Percentiles rank a stretch among this genome's conserved stretches.
These are phyloP conservation scores for Gorsachius magnificus DNA, from an alignment of 2,797 vertebrate genomes.

Conservation along the genomic window DNA sequence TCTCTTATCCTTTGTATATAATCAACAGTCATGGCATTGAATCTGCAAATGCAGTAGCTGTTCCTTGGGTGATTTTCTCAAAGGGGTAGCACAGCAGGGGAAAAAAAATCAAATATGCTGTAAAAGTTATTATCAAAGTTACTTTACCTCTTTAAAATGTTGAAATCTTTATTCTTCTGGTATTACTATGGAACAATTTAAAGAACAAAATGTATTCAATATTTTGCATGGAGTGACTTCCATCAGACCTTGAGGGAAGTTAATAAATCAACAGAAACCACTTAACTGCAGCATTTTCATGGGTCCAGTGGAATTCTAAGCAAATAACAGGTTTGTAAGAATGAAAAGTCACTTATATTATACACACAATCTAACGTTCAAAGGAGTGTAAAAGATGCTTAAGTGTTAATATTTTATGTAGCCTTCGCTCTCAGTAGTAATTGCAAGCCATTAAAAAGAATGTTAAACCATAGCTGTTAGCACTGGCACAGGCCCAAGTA, in stretches of 20 bases:
- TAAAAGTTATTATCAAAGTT: not conserved
- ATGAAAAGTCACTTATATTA: conserved; percentile 73
- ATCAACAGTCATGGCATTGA: not conserved
- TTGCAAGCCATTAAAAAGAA: conserved; percentile 76
- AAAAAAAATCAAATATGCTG: not conserved
- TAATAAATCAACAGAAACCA: conserved; percentile 76
- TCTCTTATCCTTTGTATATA: not conserved
- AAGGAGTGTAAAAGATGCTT: conserved; percentile 77
- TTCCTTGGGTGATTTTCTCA: not conserved
- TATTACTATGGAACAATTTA: conserved; percentile 12
- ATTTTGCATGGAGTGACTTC: conserved; percentile 57
- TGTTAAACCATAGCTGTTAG: conserved; percentile 74
- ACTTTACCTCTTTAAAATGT: conserved; percentile 48
- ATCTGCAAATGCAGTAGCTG: not conserved
- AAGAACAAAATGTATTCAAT: conserved; percentile 51
- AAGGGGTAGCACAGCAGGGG: not conserved
- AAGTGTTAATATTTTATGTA: conserved; percentile 78
- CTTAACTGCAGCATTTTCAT: conserved; percentile 76
- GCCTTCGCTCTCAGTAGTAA: conserved; percentile 68
- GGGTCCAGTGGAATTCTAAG: conserved; percentile 77
- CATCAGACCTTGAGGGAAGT: conserved; percentile 57
- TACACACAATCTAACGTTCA: conserved; percentile 71
- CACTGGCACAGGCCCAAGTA: conserved; percentile 74
- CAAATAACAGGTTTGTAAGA: conserved; percentile 74
- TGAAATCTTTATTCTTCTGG: conserved; percentile 19